A percentile compares a stretch with the other conserved stretches of the same genome.
Evolutionary conservation across 2,797 vertebrate genomes (phyloP).

Genomic region (Tolypeutes matacus): DNA sequence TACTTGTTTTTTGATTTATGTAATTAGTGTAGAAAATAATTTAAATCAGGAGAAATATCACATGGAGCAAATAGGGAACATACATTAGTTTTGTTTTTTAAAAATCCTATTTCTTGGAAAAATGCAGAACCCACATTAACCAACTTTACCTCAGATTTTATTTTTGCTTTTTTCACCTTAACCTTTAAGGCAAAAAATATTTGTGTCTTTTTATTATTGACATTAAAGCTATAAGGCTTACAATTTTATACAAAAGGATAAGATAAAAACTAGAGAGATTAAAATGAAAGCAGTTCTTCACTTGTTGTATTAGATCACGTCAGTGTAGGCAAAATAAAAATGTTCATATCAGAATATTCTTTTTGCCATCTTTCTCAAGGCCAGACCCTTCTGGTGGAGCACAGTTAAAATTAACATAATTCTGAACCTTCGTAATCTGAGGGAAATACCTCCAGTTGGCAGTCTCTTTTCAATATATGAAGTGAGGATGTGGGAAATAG

Average conservation of each 20-base stretch:
- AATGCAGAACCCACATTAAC: conserved; percentile 31
- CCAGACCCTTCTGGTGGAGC: conserved; percentile 83
- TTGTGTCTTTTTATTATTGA: conserved; percentile 51
- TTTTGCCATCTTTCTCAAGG: conserved; percentile 84
- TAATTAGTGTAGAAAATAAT: background rate
- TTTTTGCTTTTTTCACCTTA: conserved; percentile 58
- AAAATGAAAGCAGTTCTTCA: background rate
- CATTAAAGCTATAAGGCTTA: conserved; percentile 43
- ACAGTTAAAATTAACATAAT: conserved; percentile 76
- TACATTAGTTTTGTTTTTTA: conserved; percentile 1
- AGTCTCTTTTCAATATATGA: conserved; percentile 49
- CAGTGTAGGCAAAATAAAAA: conserved; percentile 92
- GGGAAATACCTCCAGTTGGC: conserved; percentile 33
- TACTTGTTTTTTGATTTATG: conserved; percentile 46
- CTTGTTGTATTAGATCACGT: conserved; percentile 89
- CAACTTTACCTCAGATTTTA: conserved; percentile 64
- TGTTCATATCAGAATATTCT: conserved; percentile 84
- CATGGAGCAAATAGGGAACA: conserved; percentile 31
- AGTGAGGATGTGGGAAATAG: conserved; percentile 51
- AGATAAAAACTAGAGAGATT: background rate
- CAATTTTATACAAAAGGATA: conserved; percentile 31
- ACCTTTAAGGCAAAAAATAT: conserved; percentile 29
- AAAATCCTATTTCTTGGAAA: conserved; percentile 34
- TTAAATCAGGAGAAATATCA: conserved; percentile 32
- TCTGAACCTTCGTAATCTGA: conserved; percentile 25